Evolutionary conservation across 2,888 invertebrate species (phyloP).

Genomic region (Cantharis flavilabris): DNA sequence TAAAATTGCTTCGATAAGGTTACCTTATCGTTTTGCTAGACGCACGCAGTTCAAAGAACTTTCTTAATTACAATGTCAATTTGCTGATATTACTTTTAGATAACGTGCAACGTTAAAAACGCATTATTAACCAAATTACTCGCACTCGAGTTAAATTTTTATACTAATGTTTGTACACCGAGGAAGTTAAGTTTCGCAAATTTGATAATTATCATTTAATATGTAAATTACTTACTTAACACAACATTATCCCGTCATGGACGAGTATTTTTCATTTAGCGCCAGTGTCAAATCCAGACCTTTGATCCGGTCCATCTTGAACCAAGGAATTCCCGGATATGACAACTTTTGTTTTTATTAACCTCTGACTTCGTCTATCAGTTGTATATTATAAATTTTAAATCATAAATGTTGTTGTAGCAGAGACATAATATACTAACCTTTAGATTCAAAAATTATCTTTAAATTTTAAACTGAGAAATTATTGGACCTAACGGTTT

Average conservation of each 20-base stretch:
- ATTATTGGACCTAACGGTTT: neutral
- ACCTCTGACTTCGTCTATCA: neutral
- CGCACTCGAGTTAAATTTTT: neutral
- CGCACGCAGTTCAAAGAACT: neutral
- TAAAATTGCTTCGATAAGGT: neutral
- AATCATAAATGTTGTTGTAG: neutral
- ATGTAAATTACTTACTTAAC: neutral
- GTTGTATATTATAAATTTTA: neutral
- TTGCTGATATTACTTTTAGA: neutral
- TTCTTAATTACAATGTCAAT: neutral
- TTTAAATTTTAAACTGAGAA: neutral
- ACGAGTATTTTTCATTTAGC: neutral
- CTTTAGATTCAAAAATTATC: neutral
- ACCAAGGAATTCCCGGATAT: neutral
- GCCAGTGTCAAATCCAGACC: neutral
- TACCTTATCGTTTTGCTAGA: neutral
- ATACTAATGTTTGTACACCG: neutral
- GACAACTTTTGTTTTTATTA: neutral
- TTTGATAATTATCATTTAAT: neutral
- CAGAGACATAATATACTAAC: neutral
- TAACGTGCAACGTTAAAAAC: neutral
- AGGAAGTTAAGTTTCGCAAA: neutral
- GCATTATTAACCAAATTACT: neutral
- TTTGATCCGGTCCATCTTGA: neutral
- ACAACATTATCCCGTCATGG: neutral